phyloP scores from a whole-genome alignment of 2,888 invertebrate species.

The Eristalis intricaria region DNA sequence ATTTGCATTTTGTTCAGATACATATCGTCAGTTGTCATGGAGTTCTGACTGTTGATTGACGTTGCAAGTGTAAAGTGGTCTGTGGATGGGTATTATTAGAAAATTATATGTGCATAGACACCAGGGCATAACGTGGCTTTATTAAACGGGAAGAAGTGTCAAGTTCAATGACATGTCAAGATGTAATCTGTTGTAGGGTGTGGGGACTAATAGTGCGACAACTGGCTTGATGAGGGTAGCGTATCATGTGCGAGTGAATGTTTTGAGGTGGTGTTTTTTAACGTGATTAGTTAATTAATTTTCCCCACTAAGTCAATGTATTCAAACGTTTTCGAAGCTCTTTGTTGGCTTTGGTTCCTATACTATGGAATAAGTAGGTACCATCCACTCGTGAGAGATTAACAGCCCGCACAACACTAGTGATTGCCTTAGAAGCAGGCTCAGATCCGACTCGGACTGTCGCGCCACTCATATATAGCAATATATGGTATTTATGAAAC shows the following conservation, averaged over 20 bases:
- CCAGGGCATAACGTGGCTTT: not conserved
- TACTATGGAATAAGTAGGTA: too few relatives aligned
- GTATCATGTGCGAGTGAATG: not conserved
- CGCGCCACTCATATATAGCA: too few relatives aligned
- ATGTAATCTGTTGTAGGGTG: not conserved
- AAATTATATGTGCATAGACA: not conserved
- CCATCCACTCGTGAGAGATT: too few relatives aligned
- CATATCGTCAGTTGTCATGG: not conserved
- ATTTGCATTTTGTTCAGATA: not conserved
- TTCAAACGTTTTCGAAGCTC: too few relatives aligned
- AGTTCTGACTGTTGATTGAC: not conserved
- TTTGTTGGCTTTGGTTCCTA: too few relatives aligned
- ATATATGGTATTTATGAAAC: too few relatives aligned
- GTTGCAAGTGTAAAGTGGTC: not conserved
- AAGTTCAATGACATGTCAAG: not conserved
- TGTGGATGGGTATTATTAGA: not conserved
- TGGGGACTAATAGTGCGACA: not conserved
- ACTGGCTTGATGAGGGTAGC: not conserved
- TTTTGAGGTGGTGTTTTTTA: not conserved
- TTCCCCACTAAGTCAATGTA: not conserved
- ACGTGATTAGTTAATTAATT: not conserved
- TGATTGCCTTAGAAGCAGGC: too few relatives aligned
- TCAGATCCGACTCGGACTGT: too few relatives aligned
- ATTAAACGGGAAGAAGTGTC: not conserved
- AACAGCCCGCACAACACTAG: too few relatives aligned